Percentiles rank a stretch among this genome's conserved stretches.
phyloP scores from a whole-genome alignment of 2,113 vertebrate species.

The Carettochelys insculpta region DNA sequence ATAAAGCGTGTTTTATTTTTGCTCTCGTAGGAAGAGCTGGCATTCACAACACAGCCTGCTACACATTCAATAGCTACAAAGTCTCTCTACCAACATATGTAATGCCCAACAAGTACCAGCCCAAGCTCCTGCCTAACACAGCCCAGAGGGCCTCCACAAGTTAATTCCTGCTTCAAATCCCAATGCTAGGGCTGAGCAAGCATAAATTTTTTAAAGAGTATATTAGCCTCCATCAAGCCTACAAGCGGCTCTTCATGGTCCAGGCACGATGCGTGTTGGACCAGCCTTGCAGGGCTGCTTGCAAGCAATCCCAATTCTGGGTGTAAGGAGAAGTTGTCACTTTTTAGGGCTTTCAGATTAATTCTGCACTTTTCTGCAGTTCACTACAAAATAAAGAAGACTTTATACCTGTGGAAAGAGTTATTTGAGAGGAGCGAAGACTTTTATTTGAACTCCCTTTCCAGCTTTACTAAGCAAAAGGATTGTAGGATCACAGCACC shows the following conservation, averaged over 20 bases:
- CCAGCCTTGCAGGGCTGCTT: not conserved
- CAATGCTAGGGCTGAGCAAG: not conserved
- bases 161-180: not conserved
- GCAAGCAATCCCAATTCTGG: too few species aligned
- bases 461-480: slow-evolving; percentile 17
- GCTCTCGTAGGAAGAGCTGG: not conserved
- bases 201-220: not conserved
- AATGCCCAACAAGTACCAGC: not conserved
- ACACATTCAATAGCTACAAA: not conserved
- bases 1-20: not conserved
- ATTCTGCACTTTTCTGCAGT: not conserved
- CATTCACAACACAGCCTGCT: not conserved
- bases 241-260: not conserved
- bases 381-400: not conserved
- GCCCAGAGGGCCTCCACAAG: not conserved
- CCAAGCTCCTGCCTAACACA: not conserved
- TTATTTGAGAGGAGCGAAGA: not conserved
- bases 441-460: not conserved
- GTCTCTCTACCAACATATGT: not conserved
- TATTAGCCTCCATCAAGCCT: not conserved
- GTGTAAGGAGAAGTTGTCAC: not conserved
- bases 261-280: not conserved
- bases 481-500: not conserved
- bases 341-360: not conserved
- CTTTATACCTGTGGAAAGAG: not conserved